Evolutionary conservation across 1,140 invertebrate genomes (phyloP).

Genomic region (Globodera rostochiensis): DNA sequence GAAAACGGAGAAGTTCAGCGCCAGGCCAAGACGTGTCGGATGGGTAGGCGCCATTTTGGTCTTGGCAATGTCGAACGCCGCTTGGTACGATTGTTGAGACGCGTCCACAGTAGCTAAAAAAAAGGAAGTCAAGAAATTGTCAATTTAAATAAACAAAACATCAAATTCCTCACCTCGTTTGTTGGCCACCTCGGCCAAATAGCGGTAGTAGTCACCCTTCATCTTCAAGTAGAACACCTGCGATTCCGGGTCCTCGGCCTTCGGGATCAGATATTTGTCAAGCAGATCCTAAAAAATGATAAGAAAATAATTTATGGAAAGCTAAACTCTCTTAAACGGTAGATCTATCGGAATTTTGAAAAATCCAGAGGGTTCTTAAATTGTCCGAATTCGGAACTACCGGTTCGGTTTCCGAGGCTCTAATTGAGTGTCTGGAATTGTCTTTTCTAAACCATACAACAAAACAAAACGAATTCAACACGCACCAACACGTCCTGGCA

Average conservation of each 20-base stretch:
- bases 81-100: constrained; percentile 97
- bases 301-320: no score
- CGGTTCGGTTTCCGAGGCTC: no score
- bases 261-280: constrained; percentile 78
- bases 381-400: background rate
- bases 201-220: constrained; percentile 99
- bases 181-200: constrained; percentile 95
- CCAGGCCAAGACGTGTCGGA: constrained; percentile 71
- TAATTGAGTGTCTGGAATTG: no score
- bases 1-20: constrained; percentile 88
- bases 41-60: constrained; percentile 95
- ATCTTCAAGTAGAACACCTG: constrained; percentile 98
- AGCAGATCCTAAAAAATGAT: constrained; percentile 76
- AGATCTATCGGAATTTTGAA: no score
- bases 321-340: no score
- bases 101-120: constrained; percentile 86
- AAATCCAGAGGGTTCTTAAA: no score
- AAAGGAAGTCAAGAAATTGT: background rate
- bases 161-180: constrained; percentile 80
- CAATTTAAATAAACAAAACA: background rate
- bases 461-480: constrained; percentile 61
- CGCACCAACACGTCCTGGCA: constrained; percentile 96
- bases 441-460: no score
- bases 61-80: constrained; percentile 92
- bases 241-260: constrained; percentile 44